phyloP scores from a whole-genome alignment of 2,797 vertebrate genomes.

The Sternotherus odoratus region DNA sequence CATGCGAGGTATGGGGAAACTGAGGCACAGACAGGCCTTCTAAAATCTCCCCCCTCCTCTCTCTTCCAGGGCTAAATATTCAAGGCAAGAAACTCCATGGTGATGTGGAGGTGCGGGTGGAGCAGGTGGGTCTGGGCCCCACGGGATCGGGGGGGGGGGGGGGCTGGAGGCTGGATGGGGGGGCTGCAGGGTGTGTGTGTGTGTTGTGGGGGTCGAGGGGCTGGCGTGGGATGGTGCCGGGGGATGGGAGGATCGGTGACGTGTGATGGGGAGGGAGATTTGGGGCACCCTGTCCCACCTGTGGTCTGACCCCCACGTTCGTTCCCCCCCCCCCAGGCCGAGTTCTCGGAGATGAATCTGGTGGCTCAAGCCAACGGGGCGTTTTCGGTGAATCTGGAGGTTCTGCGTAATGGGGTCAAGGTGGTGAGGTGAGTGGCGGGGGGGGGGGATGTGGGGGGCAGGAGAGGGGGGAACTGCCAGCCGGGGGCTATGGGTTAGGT shows the following conservation, averaged over 20 bases:
- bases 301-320: neutral
- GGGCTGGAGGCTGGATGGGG: neutral
- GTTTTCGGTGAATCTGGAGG: conserved; percentile 89
- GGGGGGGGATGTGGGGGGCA: neutral
- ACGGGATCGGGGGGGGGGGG: too few relatives aligned
- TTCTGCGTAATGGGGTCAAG: conserved; percentile 88
- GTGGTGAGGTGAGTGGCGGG: conserved; percentile 83
- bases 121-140: conserved; percentile 84
- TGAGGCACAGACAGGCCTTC: too few relatives aligned
- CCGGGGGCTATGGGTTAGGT: too few relatives aligned
- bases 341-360: conserved; percentile 91
- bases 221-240: neutral
- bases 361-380: conserved; percentile 88
- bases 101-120: conserved; percentile 92
- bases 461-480: neutral
- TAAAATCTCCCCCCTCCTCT: neutral
- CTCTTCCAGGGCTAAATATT: conserved; percentile 88
- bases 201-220: neutral
- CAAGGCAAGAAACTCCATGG: conserved; percentile 91
- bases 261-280: too few relatives aligned
- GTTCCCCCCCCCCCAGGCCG: conserved; percentile 83
- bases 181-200: too few relatives aligned
- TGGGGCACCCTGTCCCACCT: neutral
- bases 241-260: neutral
- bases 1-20: too few relatives aligned